phyloP scores from a whole-genome alignment of 1,140 invertebrate genomes.

The Drosophila saltans region DNA sequence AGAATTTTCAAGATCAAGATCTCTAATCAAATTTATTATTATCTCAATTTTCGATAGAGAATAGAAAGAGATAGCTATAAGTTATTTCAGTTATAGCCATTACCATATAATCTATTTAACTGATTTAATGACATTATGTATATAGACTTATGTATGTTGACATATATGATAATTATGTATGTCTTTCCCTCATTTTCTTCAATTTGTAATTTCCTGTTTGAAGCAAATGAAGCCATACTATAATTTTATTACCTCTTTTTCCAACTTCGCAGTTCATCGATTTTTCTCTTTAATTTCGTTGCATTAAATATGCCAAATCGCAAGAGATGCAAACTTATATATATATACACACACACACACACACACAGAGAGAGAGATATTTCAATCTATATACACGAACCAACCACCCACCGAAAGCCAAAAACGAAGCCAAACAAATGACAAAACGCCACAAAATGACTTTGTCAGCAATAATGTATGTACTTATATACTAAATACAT shows the following conservation, averaged over 20 bases:
- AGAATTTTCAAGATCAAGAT: background rate
- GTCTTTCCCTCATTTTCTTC: conserved; percentile 24
- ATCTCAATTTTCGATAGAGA: too few species aligned
- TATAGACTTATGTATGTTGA: background rate
- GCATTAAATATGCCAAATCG: conserved; percentile 53
- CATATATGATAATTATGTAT: background rate
- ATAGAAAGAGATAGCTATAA: too few species aligned
- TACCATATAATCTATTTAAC: too few species aligned
- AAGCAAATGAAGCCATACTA: conserved; percentile 34
- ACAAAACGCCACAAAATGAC: conserved; percentile 41
- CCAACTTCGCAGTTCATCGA: conserved; percentile 53
- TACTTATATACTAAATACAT: conserved; percentile 3
- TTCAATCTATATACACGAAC: conserved; percentile 1
- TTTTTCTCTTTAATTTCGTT: conserved; percentile 50
- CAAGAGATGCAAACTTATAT: conserved; percentile 16
- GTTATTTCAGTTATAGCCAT: background rate
- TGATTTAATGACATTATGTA: conserved; percentile 23
- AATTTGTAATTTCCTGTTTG: conserved; percentile 21
- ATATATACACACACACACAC: conserved; percentile 11
- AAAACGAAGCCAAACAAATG: conserved; percentile 52
- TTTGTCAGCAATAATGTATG: conserved; percentile 30
- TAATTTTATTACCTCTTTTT: conserved; percentile 24
- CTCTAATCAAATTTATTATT: background rate
- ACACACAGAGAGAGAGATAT: background rate
- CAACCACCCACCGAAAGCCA: conserved; percentile 22